Base-by-base conservation (phyloP, 37 sponge, comb jelly and placozoan species). In the Aplysina aerophoba region DNA sequence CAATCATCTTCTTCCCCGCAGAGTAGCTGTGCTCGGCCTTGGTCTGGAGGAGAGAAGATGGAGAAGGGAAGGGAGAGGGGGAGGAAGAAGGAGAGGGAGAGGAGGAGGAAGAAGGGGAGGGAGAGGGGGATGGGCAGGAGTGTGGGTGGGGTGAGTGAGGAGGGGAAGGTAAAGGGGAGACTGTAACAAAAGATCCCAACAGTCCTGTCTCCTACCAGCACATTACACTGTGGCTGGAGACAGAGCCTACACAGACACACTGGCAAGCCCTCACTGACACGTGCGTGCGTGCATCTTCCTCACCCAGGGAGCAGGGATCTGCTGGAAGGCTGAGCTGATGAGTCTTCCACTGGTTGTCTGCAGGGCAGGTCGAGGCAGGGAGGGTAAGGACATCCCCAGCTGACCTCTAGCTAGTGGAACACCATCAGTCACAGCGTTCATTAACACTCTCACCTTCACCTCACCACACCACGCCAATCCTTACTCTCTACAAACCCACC, bases 1-100 rank as follows among this genome's bases (percentile, higher is more conserved):
- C 89, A 15, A 94, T 83, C 8, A 89, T 83, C 65, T 82, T 88
- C 85, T 81, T 91, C 15, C 84, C 88, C 15, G 44, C 55, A n/a
- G 62, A 28, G 62, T 86, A 83, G 75, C 36, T 71, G 53, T 91
- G 88, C 69, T 87, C 78, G 0, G 54, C 78, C 50, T 75, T 75
- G 15, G 15, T 36, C 78, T 75, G 16, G 54, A 39, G 34, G 33
- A 8, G 62, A 4, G 62, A 57, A 63, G 25, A 63, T 27, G 34
- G 62, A 4, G 62, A 57, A 63, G 25, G 78, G 50, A 78, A 59
- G 85, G 4, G 78, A 33, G 60, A 63, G 83, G 2, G 36, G 25
- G 41, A 62, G 41, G n/a, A 25, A 34, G 44, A 81, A 37, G 24
- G n/a, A n/a, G n/a, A n/a, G n/a, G 54, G 17, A 6, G 24, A 36